These are phyloP conservation scores for Megaptera novaeangliae DNA, from an alignment of 2,113 vertebrate species.

Conservation along the genomic window DNA sequence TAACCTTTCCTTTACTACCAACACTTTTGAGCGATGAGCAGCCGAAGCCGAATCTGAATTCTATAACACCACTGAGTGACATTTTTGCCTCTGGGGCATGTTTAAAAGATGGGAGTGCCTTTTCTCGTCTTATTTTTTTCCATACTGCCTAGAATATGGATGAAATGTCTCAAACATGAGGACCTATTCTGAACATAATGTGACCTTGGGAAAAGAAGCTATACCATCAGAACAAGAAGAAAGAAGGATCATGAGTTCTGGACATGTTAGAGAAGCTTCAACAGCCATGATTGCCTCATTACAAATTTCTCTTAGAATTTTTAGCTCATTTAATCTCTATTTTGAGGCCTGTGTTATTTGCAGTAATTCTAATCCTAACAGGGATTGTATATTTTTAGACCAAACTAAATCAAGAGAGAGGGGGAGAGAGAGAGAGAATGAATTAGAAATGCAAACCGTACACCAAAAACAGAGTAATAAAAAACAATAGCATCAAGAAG, in stretches of 20 bases:
- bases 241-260: not conserved
- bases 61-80: not conserved
- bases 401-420: not conserved
- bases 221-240: not conserved
- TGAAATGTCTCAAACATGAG: not conserved
- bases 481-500: not conserved
- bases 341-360: not conserved
- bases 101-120: not conserved
- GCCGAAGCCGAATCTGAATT: not conserved
- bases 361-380: not conserved
- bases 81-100: not conserved
- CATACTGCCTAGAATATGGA: not conserved
- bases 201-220: not conserved
- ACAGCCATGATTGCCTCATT: not conserved
- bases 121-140: not conserved
- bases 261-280: not conserved
- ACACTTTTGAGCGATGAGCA: not conserved
- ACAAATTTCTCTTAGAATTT: not conserved
- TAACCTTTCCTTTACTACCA: not conserved
- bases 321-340: not conserved
- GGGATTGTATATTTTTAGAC: not conserved
- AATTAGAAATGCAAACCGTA: not conserved
- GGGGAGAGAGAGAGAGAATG: not conserved
- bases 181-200: not conserved
- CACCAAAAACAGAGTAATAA: not conserved